These are phyloP conservation scores for Ectemnius continuus DNA, from an alignment of 2,888 invertebrate genomes.

Conservation along the genomic window DNA sequence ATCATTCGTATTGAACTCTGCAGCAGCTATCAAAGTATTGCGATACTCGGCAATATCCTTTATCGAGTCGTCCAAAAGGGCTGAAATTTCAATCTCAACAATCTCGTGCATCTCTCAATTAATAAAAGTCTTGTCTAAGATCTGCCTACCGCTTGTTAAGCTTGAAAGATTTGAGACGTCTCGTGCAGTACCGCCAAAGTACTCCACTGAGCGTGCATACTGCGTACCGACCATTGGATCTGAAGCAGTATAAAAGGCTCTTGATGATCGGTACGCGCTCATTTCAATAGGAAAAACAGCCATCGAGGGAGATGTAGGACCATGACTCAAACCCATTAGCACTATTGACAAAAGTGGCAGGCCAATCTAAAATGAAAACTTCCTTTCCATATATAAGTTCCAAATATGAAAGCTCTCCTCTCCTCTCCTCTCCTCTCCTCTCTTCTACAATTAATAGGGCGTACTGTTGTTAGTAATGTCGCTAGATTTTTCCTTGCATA, in stretches of 20 bases:
- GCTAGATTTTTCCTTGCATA: constrained; percentile 71
- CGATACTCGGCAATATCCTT: constrained; percentile 77
- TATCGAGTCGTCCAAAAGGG: constrained; percentile 73
- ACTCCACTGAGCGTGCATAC: constrained; percentile 57
- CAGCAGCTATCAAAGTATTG: constrained; percentile 79
- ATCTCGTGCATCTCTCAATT: too few relatives aligned
- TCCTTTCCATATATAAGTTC: constrained; percentile 7
- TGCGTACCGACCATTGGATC: constrained; percentile 45
- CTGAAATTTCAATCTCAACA: constrained; percentile 70
- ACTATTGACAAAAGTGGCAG: constrained; percentile 70
- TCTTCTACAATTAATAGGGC: constrained; percentile 39
- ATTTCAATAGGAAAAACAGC: constrained; percentile 71
- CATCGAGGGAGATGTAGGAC: constrained; percentile 51
- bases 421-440: not conserved
- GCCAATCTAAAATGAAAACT: constrained; percentile 62
- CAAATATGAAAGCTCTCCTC: not conserved
- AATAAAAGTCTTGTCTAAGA: not conserved
- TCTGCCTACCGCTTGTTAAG: constrained; percentile 28
- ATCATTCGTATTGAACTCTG: constrained; percentile 76
- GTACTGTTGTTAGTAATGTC: constrained; percentile 68
- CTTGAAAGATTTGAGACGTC: constrained; percentile 54
- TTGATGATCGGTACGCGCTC: constrained; percentile 65
- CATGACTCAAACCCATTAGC: constrained; percentile 70
- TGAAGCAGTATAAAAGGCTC: constrained; percentile 67
- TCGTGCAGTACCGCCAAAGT: constrained; percentile 55